These are phyloP conservation scores for Betta splendens DNA, from an alignment of 2,797 vertebrate genomes.

Conservation along the genomic window DNA sequence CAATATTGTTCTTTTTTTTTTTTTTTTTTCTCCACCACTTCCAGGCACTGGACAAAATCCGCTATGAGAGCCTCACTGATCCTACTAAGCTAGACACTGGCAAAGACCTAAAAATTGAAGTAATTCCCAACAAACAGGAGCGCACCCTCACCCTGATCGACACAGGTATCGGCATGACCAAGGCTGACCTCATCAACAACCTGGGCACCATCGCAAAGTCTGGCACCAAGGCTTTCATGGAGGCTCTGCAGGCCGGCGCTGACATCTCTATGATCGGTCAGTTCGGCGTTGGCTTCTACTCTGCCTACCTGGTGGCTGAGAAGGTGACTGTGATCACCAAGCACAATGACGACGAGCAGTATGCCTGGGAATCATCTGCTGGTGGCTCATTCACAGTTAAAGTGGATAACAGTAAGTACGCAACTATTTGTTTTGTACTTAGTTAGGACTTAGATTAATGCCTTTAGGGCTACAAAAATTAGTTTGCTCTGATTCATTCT, in stretches of 20 bases:
- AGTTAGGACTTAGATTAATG: not conserved
- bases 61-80: slow-evolving; percentile 78
- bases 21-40: slow-evolving; percentile 33
- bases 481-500: not conserved
- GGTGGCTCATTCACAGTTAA: slow-evolving; percentile 79
- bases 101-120: slow-evolving; percentile 76
- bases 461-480: fast-evolving
- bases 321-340: slow-evolving; percentile 82
- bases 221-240: slow-evolving; percentile 82
- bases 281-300: slow-evolving; percentile 85
- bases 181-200: slow-evolving; percentile 84
- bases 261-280: slow-evolving; percentile 84
- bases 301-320: slow-evolving; percentile 81
- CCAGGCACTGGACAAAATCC: slow-evolving; percentile 79
- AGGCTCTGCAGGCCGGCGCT: slow-evolving; percentile 81
- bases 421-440: not conserved
- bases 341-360: slow-evolving; percentile 82
- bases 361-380: slow-evolving; percentile 83
- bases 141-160: slow-evolving; percentile 72
- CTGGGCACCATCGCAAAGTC: slow-evolving; percentile 83
- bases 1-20: not conserved
- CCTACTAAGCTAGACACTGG: slow-evolving; percentile 76
- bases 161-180: slow-evolving; percentile 83
- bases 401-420: slow-evolving; percentile 77
- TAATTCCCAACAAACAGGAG: slow-evolving; percentile 87